Percentiles rank a stretch among this genome's conserved stretches.
phyloP scores from a whole-genome alignment of 2,888 invertebrate genomes.

The Halictus quadricinctus region DNA sequence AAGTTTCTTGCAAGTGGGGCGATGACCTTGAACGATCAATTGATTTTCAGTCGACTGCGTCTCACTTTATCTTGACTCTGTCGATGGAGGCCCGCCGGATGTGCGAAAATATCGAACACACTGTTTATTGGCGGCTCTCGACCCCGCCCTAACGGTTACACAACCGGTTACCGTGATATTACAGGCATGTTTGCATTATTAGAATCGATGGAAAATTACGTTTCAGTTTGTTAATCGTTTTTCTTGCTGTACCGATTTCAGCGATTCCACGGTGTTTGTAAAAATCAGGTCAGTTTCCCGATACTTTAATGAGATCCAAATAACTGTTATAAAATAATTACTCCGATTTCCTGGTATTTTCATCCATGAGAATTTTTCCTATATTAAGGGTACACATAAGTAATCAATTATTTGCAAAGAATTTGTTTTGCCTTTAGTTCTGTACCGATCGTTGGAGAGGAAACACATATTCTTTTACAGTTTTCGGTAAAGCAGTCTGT shows the following conservation, averaged over 20 bases:
- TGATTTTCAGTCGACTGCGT: not conserved
- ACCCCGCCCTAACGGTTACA: constrained; percentile 1
- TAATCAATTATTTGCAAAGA: too few relatives aligned
- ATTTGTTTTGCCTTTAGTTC: too few relatives aligned
- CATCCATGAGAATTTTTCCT: not conserved
- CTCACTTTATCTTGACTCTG: not conserved
- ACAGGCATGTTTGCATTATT: not conserved
- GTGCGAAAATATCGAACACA: not conserved
- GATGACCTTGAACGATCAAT: constrained; percentile 3
- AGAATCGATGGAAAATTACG: not conserved
- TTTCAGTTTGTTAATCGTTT: not conserved
- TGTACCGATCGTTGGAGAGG: too few relatives aligned
- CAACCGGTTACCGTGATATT: not conserved
- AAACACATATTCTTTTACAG: too few relatives aligned
- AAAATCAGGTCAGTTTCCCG: not conserved
- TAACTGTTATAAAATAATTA: not conserved
- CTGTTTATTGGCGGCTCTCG: constrained; percentile 8
- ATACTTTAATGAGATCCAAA: too few relatives aligned
- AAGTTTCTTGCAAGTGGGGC: not conserved
- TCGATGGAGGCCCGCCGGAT: not conserved
- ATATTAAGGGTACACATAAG: not conserved
- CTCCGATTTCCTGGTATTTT: not conserved
- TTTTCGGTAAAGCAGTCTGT: too few relatives aligned
- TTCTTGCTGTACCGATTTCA: too few relatives aligned
- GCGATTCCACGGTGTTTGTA: not conserved